Evolutionary conservation across 1,140 invertebrate genomes (phyloP), one percentile per base, ranked within the genome.

Genomic region (Papilio xuthus): DNA sequence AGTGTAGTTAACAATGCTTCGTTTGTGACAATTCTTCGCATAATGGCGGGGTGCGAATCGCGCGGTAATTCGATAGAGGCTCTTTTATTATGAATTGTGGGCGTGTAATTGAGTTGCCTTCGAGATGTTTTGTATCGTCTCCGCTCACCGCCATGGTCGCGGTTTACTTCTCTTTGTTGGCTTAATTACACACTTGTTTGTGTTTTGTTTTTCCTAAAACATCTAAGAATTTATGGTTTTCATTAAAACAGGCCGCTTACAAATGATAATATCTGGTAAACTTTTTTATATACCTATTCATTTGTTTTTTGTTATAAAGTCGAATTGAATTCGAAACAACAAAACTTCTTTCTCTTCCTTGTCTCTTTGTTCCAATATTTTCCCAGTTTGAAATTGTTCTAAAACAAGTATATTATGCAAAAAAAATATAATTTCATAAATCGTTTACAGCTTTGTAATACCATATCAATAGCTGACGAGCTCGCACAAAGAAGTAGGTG

Each of bases 11-110:
- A 93, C 92, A 93, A 93, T 92, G 89, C 82, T 93, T 93, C 92
- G 92, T 93, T 93, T 93, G 91, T 92, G 90, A 89, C 91, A 85
- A 91, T 92, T 92, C 92, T 92, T 93, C 90, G 88, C 90, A 92
- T 92, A 92, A 92, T 92, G 79, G 88, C 88, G 86, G 90, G 88
- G 89, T 85, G 91, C 89, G 87, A 90, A 92, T 88, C 88, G 84
- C 81, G 84, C 83, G 81, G 87, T 91, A 90, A 92, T 91, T 92
- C 87, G 89, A 92, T 93, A 91, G 88, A 91, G 85, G 83, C 80
- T 85, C 87, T 88, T 92, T 93, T 91, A 91, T 91, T 86, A 87
- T 84, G 86, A 84, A 87, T 90, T 90, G 92, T 91, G 91, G 89
- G 88, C 90, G 88, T 81, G 85, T 87, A 88, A 91, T 91, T 91